Percentiles rank a stretch among this genome's conserved stretches.
These are phyloP conservation scores for Dicrurus megarhynchus DNA, from an alignment of 2,113 vertebrate species.

Conservation along the genomic window DNA sequence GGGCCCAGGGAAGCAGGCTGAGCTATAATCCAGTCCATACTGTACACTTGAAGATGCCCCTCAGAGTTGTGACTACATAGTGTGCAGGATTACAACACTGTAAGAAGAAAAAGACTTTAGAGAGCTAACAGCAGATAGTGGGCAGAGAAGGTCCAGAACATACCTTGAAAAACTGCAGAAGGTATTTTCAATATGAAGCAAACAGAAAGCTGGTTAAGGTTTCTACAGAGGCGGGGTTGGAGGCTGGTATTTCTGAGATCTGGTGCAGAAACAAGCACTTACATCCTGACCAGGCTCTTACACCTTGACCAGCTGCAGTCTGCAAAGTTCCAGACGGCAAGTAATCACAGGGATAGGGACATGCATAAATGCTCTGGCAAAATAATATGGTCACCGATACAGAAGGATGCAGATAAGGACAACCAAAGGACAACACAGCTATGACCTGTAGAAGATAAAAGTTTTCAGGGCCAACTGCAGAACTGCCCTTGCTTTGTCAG, in stretches of 20 bases:
- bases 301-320: not conserved
- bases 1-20: not conserved
- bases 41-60: not conserved
- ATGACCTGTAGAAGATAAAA: not conserved
- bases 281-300: not conserved
- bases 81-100: not conserved
- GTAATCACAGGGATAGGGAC: not conserved
- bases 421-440: not conserved
- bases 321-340: not conserved
- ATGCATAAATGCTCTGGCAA: not conserved
- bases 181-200: not conserved
- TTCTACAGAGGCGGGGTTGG: not conserved
- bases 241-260: not conserved
- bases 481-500: not conserved
- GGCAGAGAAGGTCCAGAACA: not conserved
- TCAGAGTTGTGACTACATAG: not conserved
- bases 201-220: not conserved
- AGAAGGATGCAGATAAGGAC: not conserved
- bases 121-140: accelerated
- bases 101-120: not conserved
- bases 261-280: not conserved
- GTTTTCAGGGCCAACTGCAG: not conserved
- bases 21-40: not conserved
- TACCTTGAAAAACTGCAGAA: not conserved
- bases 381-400: not conserved